Evolutionary conservation across 2,888 invertebrate species (phyloP).

Genomic region (Phortica magna): DNA sequence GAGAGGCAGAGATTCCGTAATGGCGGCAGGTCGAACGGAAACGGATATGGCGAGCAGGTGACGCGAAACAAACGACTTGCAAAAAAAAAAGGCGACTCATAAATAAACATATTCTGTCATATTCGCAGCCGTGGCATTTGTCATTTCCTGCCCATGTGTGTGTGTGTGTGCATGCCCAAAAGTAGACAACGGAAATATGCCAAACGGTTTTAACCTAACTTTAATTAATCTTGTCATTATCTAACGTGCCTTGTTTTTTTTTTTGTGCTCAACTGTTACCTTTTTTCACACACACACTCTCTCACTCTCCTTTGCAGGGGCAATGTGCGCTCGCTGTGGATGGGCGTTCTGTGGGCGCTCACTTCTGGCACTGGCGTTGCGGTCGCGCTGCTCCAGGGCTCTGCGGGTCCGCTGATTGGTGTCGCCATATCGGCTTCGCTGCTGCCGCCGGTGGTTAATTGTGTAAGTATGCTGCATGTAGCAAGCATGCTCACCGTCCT

Average conservation of each 20-base stretch:
- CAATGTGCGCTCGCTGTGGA: constrained; percentile 85
- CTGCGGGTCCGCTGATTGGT: constrained; percentile 90
- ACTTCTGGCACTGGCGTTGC: constrained; percentile 90
- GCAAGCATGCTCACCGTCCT: too few relatives aligned
- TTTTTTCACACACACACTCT: constrained; percentile 31
- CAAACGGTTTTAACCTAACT: constrained; percentile 44
- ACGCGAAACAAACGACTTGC: background rate
- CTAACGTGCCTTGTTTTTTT: background rate
- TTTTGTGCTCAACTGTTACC: background rate
- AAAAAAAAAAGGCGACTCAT: constrained; percentile 16
- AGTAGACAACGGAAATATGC: constrained; percentile 24
- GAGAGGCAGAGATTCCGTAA: constrained; percentile 23
- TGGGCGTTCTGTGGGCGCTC: constrained; percentile 86
- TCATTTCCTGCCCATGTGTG: constrained; percentile 47
- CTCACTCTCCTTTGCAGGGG: constrained; percentile 79
- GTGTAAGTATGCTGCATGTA: constrained; percentile 80
- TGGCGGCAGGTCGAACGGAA: constrained; percentile 10
- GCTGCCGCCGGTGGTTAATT: constrained; percentile 91
- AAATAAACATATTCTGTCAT: constrained; percentile 18
- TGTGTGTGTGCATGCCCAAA: constrained; percentile 9
- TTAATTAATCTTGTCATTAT: constrained; percentile 42
- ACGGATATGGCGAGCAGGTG: background rate
- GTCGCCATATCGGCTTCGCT: constrained; percentile 94
- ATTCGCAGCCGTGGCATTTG: constrained; percentile 47
- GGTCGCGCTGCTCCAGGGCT: constrained; percentile 90